A percentile compares a stretch with the other conserved stretches of the same genome.
phyloP scores from a whole-genome alignment of 2,797 vertebrate genomes.

The Oryzias dopingdopingensis region DNA sequence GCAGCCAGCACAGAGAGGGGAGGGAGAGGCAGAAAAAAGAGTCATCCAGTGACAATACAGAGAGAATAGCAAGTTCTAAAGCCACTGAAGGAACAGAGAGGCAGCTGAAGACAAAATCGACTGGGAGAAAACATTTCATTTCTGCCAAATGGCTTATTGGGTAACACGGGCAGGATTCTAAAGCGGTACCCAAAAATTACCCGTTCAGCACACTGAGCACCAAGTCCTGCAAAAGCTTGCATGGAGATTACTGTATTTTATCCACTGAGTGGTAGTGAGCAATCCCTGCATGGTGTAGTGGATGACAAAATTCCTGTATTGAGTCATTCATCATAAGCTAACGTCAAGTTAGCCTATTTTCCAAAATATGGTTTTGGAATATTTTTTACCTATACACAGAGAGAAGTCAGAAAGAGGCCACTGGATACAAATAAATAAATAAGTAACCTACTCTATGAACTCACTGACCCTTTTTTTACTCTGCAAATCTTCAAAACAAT shows the following conservation, averaged over 20 bases:
- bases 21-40: slow-evolving; percentile 53
- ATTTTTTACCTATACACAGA: too few relatives aligned
- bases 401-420: too few relatives aligned
- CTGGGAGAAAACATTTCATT: slow-evolving; percentile 62
- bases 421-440: too few relatives aligned
- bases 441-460: too few relatives aligned
- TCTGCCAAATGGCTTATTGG: slow-evolving; percentile 65
- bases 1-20: slow-evolving; percentile 50
- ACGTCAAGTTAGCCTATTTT: too few relatives aligned
- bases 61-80: slow-evolving; percentile 65
- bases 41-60: slow-evolving; percentile 64
- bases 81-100: slow-evolving; percentile 56
- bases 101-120: slow-evolving; percentile 50
- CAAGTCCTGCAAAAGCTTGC: slow-evolving; percentile 36
- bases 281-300: too few relatives aligned
- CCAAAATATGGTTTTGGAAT: too few relatives aligned
- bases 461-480: too few relatives aligned
- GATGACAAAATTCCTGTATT: too few relatives aligned
- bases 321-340: too few relatives aligned
- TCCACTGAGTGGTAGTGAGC: too few relatives aligned
- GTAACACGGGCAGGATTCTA: slow-evolving; percentile 26
- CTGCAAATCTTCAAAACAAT: too few relatives aligned
- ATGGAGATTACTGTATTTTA: slow-evolving; percentile 19
- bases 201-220: slow-evolving; percentile 47
- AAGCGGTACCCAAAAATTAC: slow-evolving; percentile 26